Evolutionary conservation across 2,797 vertebrate species (phyloP).

Genomic region (Notoglanidium macrostoma): DNA sequence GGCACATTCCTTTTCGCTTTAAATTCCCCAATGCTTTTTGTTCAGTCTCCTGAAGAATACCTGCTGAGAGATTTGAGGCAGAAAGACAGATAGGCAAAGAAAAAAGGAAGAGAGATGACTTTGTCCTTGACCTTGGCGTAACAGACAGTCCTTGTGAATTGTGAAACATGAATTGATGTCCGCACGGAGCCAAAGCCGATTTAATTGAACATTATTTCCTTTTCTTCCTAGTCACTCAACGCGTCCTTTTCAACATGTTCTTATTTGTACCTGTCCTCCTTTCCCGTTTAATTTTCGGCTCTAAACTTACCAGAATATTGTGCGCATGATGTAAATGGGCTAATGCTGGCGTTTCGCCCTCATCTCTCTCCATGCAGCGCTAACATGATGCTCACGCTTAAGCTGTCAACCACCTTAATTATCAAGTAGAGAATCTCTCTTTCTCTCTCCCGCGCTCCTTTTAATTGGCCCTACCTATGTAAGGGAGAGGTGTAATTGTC

Average conservation of each 20-base stretch:
- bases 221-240: not conserved
- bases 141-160: slow-evolving; percentile 12
- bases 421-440: slow-evolving; percentile 24
- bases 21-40: not conserved
- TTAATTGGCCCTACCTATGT: slow-evolving; percentile 77
- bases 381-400: slow-evolving; percentile 23
- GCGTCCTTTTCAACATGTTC: not conserved
- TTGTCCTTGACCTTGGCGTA: slow-evolving; percentile 2
- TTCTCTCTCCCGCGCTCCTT: not conserved
- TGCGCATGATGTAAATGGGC: not conserved
- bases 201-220: not conserved
- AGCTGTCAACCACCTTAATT: slow-evolving; percentile 34
- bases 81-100: slow-evolving; percentile 19
- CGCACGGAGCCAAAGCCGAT: not conserved
- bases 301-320: not conserved
- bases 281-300: not conserved
- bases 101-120: not conserved
- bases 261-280: not conserved
- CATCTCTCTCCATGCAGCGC: slow-evolving; percentile 26
- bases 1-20: not conserved
- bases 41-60: slow-evolving; percentile 11
- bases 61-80: not conserved
- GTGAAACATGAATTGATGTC: not conserved
- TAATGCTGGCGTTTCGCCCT: slow-evolving; percentile 29
- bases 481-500: slow-evolving; percentile 74